phyloP scores from a whole-genome alignment of 1,140 invertebrate species.

The Pseudoatta argentina region DNA sequence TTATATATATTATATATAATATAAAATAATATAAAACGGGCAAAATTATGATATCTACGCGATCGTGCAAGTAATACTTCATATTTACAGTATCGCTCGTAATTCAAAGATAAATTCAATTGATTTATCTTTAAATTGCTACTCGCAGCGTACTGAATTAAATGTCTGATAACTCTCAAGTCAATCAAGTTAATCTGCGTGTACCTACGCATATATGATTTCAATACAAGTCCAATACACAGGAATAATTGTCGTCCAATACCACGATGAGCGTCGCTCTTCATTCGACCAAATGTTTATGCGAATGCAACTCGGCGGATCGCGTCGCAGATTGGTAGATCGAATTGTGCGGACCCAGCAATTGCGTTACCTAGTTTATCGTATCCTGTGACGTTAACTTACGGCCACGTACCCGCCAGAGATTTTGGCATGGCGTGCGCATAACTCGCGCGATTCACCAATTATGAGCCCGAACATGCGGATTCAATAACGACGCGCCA shows the following conservation, averaged over 20 bases:
- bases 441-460: constrained; percentile 49
- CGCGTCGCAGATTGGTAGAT: constrained; percentile 30
- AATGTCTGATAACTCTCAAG: constrained; percentile 10
- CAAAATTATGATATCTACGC: not conserved
- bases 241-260: not conserved
- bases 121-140: constrained; percentile 17
- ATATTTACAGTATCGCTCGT: not conserved
- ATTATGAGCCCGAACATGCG: constrained; percentile 3
- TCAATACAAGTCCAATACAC: constrained; percentile 9
- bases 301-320: constrained; percentile 4
- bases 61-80: not conserved
- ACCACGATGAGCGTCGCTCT: not conserved
- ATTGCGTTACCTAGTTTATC: constrained; percentile 55
- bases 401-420: constrained; percentile 1
- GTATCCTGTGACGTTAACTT: constrained; percentile 40
- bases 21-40: not conserved
- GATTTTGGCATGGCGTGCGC: constrained; percentile 32
- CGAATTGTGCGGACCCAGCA: constrained; percentile 15
- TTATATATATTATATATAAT: not conserved
- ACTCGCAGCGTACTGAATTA: not conserved
- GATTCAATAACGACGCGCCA: constrained; percentile 15
- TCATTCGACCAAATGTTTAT: constrained; percentile 1
- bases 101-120: not conserved
- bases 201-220: not conserved
- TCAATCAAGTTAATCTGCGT: constrained; percentile 35